Conservation (phyloP, 2,888 invertebrate genomes). For the Catonia carolina region DNA sequence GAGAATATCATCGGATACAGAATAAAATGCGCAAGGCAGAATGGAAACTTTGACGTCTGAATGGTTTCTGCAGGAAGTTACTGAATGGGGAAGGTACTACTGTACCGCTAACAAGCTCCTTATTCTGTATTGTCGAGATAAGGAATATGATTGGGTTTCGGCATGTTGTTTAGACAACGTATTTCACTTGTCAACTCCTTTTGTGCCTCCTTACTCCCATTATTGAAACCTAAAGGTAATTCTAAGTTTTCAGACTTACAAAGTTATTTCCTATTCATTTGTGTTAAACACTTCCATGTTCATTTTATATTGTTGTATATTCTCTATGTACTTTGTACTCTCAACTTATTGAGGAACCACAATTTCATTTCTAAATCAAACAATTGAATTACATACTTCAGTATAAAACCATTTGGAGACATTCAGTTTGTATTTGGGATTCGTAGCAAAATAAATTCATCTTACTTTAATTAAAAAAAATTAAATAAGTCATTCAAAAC, state of each 20-base stretch:
- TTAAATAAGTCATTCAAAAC: no score
- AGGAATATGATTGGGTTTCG: constrained; percentile 18
- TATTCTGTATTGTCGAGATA: constrained; percentile 14
- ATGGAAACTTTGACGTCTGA: constrained; percentile 12
- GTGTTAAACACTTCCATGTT: no score
- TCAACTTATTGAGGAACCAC: no score
- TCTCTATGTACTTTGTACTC: no score
- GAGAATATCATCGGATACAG: constrained; percentile 11
- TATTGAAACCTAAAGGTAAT: constrained; percentile 2
- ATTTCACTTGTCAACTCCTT: constrained; percentile 12
- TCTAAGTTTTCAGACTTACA: background rate
- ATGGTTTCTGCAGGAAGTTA: constrained; percentile 15
- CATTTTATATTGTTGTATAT: no score
- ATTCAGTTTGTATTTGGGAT: no score
- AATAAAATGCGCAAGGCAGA: constrained; percentile 12
- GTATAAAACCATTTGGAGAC: no score
- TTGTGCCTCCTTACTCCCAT: constrained; percentile 7
- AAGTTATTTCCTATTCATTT: no score
- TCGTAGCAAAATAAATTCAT: no score
- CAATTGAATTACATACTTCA: no score
- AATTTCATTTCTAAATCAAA: no score
- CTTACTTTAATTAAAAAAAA: no score
- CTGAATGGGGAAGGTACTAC: constrained; percentile 8
- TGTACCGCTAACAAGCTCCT: constrained; percentile 18
- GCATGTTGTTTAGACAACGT: constrained; percentile 15